A percentile compares a stretch with the other conserved stretches of the same genome.
These are phyloP conservation scores for Lasioglossum vierecki DNA, from an alignment of 2,888 invertebrate species.

Conservation along the genomic window DNA sequence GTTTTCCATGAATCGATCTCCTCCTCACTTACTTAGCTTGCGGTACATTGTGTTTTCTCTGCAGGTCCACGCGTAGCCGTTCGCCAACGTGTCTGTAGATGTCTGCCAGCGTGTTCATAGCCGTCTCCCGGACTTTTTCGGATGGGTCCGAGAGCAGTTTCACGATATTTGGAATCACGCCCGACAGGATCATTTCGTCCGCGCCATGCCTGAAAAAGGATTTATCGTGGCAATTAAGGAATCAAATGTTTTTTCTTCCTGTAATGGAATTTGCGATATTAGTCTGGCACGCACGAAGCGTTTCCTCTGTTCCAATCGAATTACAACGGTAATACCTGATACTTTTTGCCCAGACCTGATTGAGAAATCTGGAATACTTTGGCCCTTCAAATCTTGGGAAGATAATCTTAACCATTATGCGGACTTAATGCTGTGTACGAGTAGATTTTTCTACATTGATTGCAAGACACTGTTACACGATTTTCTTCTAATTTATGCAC, in stretches of 20 bases:
- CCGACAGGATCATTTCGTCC: slow-evolving; percentile 91
- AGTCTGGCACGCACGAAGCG: background rate
- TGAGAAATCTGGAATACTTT: background rate
- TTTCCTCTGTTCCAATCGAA: background rate
- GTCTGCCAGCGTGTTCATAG: slow-evolving; percentile 93
- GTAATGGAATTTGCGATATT: background rate
- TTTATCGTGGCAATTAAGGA: slow-evolving; percentile 13
- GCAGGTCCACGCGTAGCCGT: slow-evolving; percentile 91
- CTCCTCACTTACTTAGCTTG: slow-evolving; percentile 86
- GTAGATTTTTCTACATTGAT: no score
- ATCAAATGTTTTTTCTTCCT: background rate
- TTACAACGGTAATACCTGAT: background rate
- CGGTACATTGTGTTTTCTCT: slow-evolving; percentile 91
- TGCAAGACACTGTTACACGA: background rate
- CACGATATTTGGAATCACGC: slow-evolving; percentile 92
- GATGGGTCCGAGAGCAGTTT: slow-evolving; percentile 94
- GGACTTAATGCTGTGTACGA: background rate
- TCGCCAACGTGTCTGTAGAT: slow-evolving; percentile 97
- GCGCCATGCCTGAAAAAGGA: slow-evolving; percentile 90
- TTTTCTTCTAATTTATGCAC: background rate
- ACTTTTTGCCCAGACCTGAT: background rate
- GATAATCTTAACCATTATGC: background rate
- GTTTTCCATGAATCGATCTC: slow-evolving; percentile 39
- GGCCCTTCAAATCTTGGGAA: background rate
- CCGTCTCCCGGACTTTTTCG: slow-evolving; percentile 93